Evolutionary conservation across 2,888 invertebrate genomes (phyloP).

Genomic region (Tetragonisca angustula): DNA sequence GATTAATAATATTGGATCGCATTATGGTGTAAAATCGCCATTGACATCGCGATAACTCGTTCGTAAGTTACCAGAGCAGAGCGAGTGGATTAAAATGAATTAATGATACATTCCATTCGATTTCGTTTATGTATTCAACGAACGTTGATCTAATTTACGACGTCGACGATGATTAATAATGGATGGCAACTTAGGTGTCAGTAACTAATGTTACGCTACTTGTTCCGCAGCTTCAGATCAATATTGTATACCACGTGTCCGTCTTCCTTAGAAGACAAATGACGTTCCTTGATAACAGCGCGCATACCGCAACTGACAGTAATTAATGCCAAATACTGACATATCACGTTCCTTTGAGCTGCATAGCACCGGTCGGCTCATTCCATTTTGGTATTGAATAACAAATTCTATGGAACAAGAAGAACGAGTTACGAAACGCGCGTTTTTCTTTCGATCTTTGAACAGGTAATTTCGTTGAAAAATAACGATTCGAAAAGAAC

Average conservation of each 20-base stretch:
- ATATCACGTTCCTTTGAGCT: neutral
- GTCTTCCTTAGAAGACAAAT: conserved; percentile 41
- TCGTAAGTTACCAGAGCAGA: neutral
- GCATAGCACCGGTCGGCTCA: neutral
- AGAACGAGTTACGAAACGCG: no score
- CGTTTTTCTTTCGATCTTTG: no score
- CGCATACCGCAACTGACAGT: conserved; percentile 23
- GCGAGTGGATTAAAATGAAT: neutral
- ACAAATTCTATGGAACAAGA: no score
- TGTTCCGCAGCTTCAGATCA: conserved; percentile 49
- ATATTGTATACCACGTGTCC: conserved; percentile 35
- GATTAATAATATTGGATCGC: no score
- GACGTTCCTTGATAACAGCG: conserved; percentile 15
- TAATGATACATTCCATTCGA: neutral
- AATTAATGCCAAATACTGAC: conserved; percentile 46
- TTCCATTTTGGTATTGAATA: neutral
- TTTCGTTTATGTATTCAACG: neutral
- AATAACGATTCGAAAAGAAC: no score
- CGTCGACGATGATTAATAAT: conserved; percentile 18
- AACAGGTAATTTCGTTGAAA: no score
- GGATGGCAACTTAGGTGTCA: conserved; percentile 33
- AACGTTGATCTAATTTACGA: neutral
- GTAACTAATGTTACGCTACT: conserved; percentile 57
- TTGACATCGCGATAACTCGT: no score
- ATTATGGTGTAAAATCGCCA: no score